Conservation (phyloP, 2,888 invertebrate species). For the Leptopterna dolabrata region DNA sequence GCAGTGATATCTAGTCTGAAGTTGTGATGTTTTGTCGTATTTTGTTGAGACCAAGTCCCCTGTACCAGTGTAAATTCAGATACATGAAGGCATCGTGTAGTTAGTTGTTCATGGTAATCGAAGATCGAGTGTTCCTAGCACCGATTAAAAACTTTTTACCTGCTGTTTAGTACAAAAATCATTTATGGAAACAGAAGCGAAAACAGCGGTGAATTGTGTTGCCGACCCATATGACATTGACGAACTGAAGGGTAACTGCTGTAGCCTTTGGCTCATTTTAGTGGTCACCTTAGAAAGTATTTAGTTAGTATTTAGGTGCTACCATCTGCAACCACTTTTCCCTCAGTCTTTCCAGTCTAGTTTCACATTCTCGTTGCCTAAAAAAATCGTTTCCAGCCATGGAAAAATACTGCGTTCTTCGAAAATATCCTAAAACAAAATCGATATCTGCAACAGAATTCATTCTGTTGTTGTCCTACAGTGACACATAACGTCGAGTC, state of each 20-base stretch:
- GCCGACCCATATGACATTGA: neutral
- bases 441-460: too few relatives aligned
- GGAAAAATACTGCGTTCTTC: too few relatives aligned
- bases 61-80: neutral
- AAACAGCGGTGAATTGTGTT: slow-evolving; percentile 9
- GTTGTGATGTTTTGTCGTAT: slow-evolving; percentile 36
- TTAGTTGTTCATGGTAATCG: slow-evolving; percentile 13
- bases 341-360: too few relatives aligned
- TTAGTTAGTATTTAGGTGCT: too few relatives aligned
- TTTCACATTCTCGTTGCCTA: too few relatives aligned
- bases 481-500: too few relatives aligned
- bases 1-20: slow-evolving; percentile 41
- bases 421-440: too few relatives aligned
- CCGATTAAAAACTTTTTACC: neutral
- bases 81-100: neutral
- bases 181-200: slow-evolving; percentile 20
- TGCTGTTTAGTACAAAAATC: neutral
- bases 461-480: too few relatives aligned
- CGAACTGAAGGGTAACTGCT: neutral
- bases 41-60: slow-evolving; percentile 33
- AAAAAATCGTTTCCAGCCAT: too few relatives aligned
- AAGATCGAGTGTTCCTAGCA: slow-evolving; percentile 48
- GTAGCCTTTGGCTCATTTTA: too few relatives aligned
- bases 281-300: too few relatives aligned
- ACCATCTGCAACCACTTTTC: too few relatives aligned